phyloP scores from a whole-genome alignment of 2,888 invertebrate genomes.

The Hermodice carunculata region DNA sequence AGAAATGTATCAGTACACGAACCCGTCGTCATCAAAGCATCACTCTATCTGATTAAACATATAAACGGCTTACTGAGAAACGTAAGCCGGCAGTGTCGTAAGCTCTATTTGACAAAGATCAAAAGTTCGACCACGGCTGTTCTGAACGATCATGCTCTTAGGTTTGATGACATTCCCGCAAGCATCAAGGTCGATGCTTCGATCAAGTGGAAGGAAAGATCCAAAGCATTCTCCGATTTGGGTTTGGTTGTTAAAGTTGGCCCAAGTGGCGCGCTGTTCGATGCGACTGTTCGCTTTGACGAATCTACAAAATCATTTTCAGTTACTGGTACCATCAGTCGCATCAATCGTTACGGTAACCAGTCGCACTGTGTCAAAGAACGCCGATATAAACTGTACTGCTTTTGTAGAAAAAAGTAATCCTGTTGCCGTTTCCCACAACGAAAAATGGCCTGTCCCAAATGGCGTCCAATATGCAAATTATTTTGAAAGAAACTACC shows the following conservation, averaged over 20 bases:
- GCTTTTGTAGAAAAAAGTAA: background rate
- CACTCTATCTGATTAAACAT: background rate
- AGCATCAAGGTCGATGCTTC: too few species aligned
- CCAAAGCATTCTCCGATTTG: too few species aligned
- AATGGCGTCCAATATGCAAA: too few species aligned
- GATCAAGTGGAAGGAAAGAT: too few species aligned
- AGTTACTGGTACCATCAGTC: background rate
- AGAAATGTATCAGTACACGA: background rate
- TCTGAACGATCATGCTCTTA: too few species aligned
- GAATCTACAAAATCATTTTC: background rate
- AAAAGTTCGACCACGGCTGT: too few species aligned
- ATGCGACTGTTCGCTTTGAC: background rate
- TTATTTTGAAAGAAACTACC: too few species aligned
- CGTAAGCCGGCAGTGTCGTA: background rate
- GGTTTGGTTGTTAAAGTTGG: too few species aligned
- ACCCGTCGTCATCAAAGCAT: background rate
- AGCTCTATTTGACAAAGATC: background rate
- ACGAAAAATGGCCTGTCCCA: too few species aligned
- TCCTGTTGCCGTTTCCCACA: too few species aligned
- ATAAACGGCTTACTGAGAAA: background rate
- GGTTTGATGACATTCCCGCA: too few species aligned
- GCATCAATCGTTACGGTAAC: background rate
- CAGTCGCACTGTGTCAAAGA: slow-evolving; percentile 2
- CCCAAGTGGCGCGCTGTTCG: background rate
- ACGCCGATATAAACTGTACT: background rate